These are phyloP conservation scores for Colinus virginianus DNA, from an alignment of 2,113 vertebrate species.

Conservation along the genomic window DNA sequence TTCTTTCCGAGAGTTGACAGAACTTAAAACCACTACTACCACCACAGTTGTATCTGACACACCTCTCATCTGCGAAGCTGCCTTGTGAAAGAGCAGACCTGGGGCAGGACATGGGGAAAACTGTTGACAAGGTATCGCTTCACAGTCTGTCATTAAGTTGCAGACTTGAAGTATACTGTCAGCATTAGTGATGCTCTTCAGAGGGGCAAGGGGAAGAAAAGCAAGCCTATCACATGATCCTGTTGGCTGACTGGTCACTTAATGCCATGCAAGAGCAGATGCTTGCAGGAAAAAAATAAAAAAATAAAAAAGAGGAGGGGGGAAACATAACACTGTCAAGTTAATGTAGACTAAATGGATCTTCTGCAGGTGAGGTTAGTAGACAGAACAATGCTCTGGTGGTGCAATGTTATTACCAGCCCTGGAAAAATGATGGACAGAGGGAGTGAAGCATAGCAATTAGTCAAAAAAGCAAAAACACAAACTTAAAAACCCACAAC, in stretches of 20 bases:
- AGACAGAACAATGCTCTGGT: neutral
- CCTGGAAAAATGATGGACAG: neutral
- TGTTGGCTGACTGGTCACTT: neutral
- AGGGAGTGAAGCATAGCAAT: neutral
- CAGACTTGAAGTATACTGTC: neutral
- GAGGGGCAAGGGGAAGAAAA: neutral
- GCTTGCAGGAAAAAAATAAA: neutral
- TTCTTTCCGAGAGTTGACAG: neutral
- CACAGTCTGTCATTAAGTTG: neutral
- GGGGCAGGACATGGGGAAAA: neutral
- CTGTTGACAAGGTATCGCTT: neutral
- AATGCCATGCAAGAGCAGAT: neutral
- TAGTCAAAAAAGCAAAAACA: neutral
- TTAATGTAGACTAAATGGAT: neutral
- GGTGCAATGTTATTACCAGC: neutral
- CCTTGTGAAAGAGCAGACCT: neutral
- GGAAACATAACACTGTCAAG: neutral
- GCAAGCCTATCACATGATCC: fast-evolving
- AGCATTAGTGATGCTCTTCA: neutral
- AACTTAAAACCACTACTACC: neutral
- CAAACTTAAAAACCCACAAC: too few species aligned
- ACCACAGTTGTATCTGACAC: neutral
- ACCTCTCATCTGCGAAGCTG: neutral
- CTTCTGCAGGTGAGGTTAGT: neutral
- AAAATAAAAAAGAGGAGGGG: too few species aligned